Percentiles rank a stretch among this genome's conserved stretches.
These are phyloP conservation scores for Trissoscelio sp. DNA, from an alignment of 2,888 invertebrate species.

Conservation along the genomic window DNA sequence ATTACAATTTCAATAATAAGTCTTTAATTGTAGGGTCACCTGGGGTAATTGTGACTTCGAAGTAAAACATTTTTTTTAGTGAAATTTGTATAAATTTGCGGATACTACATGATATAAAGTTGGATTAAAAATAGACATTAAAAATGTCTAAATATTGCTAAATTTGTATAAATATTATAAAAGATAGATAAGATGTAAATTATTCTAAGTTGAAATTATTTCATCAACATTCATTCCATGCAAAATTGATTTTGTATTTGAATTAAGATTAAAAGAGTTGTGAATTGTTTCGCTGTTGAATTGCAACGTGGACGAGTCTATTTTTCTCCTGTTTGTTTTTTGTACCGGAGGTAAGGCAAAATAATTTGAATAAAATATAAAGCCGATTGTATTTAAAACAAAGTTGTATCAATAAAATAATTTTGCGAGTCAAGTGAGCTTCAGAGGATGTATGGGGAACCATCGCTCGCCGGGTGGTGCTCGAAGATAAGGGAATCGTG, in stretches of 20 bases:
- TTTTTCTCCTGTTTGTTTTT: not conserved
- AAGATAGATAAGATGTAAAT: no score
- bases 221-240: no score
- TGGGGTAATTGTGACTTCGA: no score
- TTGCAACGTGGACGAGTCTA: not conserved
- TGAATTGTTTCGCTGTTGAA: not conserved
- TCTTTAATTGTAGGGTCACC: no score
- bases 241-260: slow-evolving; percentile 2
- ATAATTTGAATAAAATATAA: slow-evolving; percentile 64
- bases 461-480: slow-evolving; percentile 70
- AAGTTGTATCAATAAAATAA: slow-evolving; percentile 64
- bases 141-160: no score
- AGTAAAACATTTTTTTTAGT: no score
- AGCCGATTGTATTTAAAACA: slow-evolving; percentile 64
- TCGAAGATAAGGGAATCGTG: slow-evolving; percentile 81
- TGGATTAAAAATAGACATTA: no score
- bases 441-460: slow-evolving; percentile 60
- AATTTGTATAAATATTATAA: no score
- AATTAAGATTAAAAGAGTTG: not conserved
- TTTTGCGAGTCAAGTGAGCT: slow-evolving; percentile 65
- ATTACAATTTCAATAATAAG: no score
- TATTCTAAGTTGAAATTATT: no score
- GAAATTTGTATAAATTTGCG: no score
- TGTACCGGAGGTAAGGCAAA: not conserved
- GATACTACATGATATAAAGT: no score